A percentile compares a stretch with the other conserved stretches of the same genome.
Conservation (phyloP, 2,888 invertebrate species). For the Aplocera efformata region DNA sequence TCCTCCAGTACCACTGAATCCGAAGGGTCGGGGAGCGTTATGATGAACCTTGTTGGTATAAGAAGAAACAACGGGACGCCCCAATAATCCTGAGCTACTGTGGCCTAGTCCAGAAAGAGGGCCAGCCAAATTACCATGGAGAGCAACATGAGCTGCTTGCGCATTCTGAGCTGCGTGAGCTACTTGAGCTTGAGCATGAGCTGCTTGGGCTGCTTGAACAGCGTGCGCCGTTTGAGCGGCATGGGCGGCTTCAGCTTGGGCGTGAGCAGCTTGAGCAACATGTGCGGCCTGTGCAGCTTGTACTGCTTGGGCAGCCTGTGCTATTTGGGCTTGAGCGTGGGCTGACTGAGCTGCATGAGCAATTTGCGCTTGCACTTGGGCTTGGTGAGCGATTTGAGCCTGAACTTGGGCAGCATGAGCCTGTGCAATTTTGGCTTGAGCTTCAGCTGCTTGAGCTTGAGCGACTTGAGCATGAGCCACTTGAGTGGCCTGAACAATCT, state of each 20-base stretch:
- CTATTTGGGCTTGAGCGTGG: constrained; percentile 23
- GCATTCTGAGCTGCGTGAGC: constrained; percentile 21
- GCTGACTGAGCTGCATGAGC: constrained; percentile 31
- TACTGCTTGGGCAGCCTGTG: constrained; percentile 17
- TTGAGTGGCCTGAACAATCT: constrained; percentile 11
- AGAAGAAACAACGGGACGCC: constrained; percentile 25
- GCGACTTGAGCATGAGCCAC: constrained; percentile 16
- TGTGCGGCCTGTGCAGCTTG: constrained; percentile 14
- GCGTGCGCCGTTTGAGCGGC: constrained; percentile 19
- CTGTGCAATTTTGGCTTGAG: constrained; percentile 18
- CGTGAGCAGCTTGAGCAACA: constrained; percentile 19
- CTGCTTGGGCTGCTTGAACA: constrained; percentile 10
- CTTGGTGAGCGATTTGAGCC: constrained; percentile 23
- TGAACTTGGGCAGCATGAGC: constrained; percentile 23
- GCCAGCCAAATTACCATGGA: constrained; percentile 18
- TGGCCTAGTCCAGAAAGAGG: constrained; percentile 19
- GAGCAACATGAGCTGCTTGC: constrained; percentile 22
- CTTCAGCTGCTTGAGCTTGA: constrained; percentile 17
- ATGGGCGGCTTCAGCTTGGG: constrained; percentile 11
- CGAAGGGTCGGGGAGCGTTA: constrained; percentile 25
- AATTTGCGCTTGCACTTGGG: constrained; percentile 14
- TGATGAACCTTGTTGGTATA: constrained; percentile 29
- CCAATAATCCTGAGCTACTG: constrained; percentile 12
- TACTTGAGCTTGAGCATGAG: constrained; percentile 11
- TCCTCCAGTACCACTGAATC: constrained; percentile 15